Conservation (phyloP, 2,888 invertebrate genomes). For the Allygus modestus region DNA sequence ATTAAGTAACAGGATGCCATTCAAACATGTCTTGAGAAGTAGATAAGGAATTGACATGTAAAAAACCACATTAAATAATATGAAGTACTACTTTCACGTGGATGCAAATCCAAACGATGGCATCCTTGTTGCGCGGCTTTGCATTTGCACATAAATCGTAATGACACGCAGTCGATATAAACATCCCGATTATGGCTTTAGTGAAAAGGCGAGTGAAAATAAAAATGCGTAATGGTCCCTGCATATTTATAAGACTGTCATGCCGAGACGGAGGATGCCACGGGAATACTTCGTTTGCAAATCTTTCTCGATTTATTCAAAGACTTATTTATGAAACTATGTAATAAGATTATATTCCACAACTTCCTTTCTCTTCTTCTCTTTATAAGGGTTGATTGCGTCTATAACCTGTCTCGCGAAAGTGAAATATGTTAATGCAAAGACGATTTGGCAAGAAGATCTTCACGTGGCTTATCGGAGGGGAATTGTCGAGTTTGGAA, state of each 20-base stretch:
- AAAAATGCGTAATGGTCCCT: conserved; percentile 6
- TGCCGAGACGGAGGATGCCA: neutral
- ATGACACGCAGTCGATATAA: neutral
- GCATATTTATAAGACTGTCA: conserved; percentile 15
- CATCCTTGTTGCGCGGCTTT: conserved; percentile 23
- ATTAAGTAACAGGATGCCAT: too few species aligned
- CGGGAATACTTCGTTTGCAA: neutral
- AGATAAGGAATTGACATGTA: too few species aligned
- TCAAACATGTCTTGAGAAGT: too few species aligned
- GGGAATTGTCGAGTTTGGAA: neutral
- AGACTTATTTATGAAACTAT: conserved; percentile 32
- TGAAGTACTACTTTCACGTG: neutral
- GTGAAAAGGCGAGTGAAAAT: conserved; percentile 33
- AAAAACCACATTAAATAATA: too few species aligned
- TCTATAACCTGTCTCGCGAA: conserved; percentile 24
- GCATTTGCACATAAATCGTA: neutral
- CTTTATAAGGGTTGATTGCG: conserved; percentile 29
- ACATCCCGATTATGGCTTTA: neutral
- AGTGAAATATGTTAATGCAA: conserved; percentile 31
- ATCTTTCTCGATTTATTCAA: conserved; percentile 20
- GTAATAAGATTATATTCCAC: conserved; percentile 22
- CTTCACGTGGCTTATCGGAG: neutral
- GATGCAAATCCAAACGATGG: neutral
- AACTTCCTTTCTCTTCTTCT: conserved; percentile 37
- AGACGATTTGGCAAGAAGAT: conserved; percentile 3